A percentile compares a stretch with the other conserved stretches of the same genome.
Conservation (phyloP, 2,888 invertebrate species). For the Xanthia togata region DNA sequence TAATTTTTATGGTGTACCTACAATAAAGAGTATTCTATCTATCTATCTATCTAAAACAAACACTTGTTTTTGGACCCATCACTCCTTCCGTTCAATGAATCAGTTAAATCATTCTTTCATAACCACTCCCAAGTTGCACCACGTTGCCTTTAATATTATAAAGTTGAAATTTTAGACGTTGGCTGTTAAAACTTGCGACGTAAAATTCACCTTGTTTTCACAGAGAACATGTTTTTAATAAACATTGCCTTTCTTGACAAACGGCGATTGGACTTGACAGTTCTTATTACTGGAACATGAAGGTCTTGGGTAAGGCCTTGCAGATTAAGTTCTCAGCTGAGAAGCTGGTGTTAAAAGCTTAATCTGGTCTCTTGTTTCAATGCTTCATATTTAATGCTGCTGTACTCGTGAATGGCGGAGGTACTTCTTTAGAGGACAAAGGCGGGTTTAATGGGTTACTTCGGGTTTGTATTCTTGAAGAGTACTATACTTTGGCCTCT, state of each 20-base stretch:
- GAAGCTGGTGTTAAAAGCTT: conserved; percentile 37
- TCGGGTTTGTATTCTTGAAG: conserved; percentile 5
- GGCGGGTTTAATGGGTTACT: conserved; percentile 1
- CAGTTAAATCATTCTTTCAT: conserved; percentile 3
- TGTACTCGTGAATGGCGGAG: conserved; percentile 15
- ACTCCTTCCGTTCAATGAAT: conserved; percentile 6
- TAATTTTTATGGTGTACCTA: too few relatives aligned
- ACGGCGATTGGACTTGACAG: conserved; percentile 38
- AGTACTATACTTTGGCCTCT: too few relatives aligned
- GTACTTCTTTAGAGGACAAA: conserved; percentile 9
- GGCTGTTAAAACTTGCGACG: conserved; percentile 31
- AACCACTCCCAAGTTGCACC: not conserved
- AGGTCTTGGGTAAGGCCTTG: conserved; percentile 21
- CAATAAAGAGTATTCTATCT: too few relatives aligned
- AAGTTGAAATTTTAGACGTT: conserved; percentile 16
- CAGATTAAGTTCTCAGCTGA: conserved; percentile 46
- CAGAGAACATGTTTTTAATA: conserved; percentile 32
- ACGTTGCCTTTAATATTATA: conserved; percentile 10
- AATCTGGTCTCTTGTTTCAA: conserved; percentile 33
- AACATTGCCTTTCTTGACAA: conserved; percentile 24
- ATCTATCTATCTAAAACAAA: not conserved
- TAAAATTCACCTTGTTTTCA: conserved; percentile 24
- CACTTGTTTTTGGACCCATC: not conserved
- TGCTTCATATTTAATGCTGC: conserved; percentile 30
- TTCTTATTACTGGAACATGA: conserved; percentile 30